A percentile compares a stretch with the other conserved stretches of the same genome.
Conservation (phyloP, 1,140 invertebrate species). For the Drosophila serrata region DNA sequence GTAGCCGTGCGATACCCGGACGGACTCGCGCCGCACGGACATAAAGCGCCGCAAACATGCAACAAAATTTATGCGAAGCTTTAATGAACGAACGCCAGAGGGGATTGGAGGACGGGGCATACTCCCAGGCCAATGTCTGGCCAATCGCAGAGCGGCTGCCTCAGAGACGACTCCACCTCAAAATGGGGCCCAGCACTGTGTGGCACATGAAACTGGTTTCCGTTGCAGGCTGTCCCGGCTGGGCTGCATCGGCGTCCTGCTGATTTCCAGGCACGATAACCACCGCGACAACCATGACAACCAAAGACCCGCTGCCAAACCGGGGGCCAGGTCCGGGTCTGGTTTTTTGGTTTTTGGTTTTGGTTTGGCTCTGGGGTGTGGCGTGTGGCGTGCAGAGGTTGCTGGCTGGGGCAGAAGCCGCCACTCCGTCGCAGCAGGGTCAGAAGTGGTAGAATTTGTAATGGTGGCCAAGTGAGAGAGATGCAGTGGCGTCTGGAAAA, state of each 20-base stretch:
- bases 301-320: constrained; percentile 55
- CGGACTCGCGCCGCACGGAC: constrained; percentile 36
- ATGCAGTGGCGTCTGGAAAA: constrained; percentile 34
- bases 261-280: constrained; percentile 70
- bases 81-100: constrained; percentile 70
- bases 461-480: constrained; percentile 62
- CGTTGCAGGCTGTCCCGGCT: constrained; percentile 49
- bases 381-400: constrained; percentile 33
- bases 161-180: constrained; percentile 71
- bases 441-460: constrained; percentile 78
- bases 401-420: constrained; percentile 44
- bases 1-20: constrained; percentile 61
- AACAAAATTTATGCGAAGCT: constrained; percentile 83
- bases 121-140: constrained; percentile 24
- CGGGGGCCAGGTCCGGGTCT: constrained; percentile 35
- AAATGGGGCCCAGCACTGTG: constrained; percentile 66
- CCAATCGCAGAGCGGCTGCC: constrained; percentile 62
- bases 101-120: not conserved
- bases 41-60: constrained; percentile 72
- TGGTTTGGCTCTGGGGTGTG: constrained; percentile 50
- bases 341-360: constrained; percentile 29
- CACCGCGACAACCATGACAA: constrained; percentile 31
- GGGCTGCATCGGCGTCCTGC: constrained; percentile 65
- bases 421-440: constrained; percentile 24
- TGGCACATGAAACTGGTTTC: constrained; percentile 56